Base-by-base conservation (phyloP, 2,888 invertebrate species). In the Scaptodrosophila latifasciaeformis region DNA sequence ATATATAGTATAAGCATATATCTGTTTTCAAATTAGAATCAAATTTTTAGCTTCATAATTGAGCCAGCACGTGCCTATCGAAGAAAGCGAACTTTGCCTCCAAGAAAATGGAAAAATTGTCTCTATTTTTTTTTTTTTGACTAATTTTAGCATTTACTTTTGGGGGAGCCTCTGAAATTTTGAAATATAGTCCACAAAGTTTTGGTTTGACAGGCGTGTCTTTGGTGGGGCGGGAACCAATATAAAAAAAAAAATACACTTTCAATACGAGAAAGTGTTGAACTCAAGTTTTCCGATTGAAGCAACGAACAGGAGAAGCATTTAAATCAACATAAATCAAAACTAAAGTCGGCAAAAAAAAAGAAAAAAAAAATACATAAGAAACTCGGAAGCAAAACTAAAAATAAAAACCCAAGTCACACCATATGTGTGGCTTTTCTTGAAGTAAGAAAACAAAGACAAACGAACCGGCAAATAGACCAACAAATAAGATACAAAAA, bases 371-470 rank as follows among this genome's bases (percentile, higher is more conserved):
- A n/a, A n/a, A n/a, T n/a, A n/a, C n/a, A n/a, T n/a, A n/a, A n/a
- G n/a, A n/a, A n/a, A n/a, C n/a, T n/a, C n/a, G 24, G 24, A 69
- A 72, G 80, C 72, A 72, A 80, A 80, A 80, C 72, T 80, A 72
- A 77, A 72, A 77, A 80, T 72, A 80, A 72, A 72, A 61, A 50
- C 54, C 40, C 40, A 40, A 40, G 29, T 52, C 52, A 56, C 48
- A 37, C 77, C 80, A 76, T 79, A 77, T 72, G 70, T 70, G n/a
- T n/a, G n/a, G n/a, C n/a, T n/a, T n/a, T n/a, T n/a, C n/a, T n/a
- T n/a, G 70, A 54, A 53, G 63, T 49, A 54, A 59, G 46, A 39
- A 42, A 44, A 17, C 39, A 27, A 15, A 10, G 15, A 37, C 35
- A 13, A 13, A 37, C 15, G 37, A 17, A 17, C 37, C 10, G 15